Evolutionary conservation across 2,797 vertebrate species (phyloP), one percentile per base, ranked within the genome.

Genomic region (Platalea minor): DNA sequence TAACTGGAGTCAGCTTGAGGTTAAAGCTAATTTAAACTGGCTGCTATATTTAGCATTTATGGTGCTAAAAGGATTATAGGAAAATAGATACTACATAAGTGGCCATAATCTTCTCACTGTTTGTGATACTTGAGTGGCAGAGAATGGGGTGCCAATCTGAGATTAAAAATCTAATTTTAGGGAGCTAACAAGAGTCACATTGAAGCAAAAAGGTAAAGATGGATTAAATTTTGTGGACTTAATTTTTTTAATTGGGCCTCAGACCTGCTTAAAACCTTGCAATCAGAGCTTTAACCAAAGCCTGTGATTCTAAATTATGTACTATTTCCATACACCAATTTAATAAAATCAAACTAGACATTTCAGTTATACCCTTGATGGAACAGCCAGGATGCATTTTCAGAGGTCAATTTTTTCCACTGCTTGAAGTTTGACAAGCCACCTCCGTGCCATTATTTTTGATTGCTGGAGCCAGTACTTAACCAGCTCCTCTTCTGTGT

Each of bases 151-250:
- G 95, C 84, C 96, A 97, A 96, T 92, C 84, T 89, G 78, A 94
- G 96, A 97, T 97, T 96, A 96, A 95, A 95, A 92, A 91, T 93
- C 96, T 96, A 96, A 96, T 95, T 96, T 96, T 97, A 97, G 94
- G 92, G 74, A 83, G 64, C 72, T 95, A 96, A 95, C 59, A 65
- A 65, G 93, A 94, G 90, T 94, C 86, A 70, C 91, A 80, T 75
- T 95, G 95, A 79, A 94, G 53, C 57, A 80, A 80, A 95, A 94
- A 89, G 23, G 37, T 83, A 85, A 76, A 92, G 90, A 89, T 54
- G 35, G 89, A 90, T 94, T 95, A 91, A 50, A 89, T 93, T 88
- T 95, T 83, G 41, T 74, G 29, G 15, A 94, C 31, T 82, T 87
- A 54, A 13, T 79, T 77, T 94, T 89, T 96, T 93, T 68, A 92